These are phyloP conservation scores for Deladenus siricidicola DNA, from an alignment of 2,888 invertebrate genomes.

Conservation along the genomic window DNA sequence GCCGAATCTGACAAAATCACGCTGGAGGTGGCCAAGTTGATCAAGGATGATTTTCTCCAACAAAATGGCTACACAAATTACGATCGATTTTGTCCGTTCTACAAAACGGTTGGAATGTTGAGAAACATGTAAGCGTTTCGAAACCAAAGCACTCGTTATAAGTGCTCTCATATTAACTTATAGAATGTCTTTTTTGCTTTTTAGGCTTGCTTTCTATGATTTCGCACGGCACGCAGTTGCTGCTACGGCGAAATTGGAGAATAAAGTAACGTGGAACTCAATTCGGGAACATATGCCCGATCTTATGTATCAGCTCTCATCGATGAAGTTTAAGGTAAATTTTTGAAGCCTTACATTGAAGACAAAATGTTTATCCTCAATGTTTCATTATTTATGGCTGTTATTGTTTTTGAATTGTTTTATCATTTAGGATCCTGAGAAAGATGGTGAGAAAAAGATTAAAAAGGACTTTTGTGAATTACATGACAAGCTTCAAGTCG, in stretches of 20 bases:
- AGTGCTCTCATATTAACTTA: too few relatives aligned
- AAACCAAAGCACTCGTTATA: too few relatives aligned
- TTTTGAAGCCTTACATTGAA: neutral
- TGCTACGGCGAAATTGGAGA: conserved; percentile 93
- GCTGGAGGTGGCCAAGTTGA: conserved; percentile 77
- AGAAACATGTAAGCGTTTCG: conserved; percentile 68
- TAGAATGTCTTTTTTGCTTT: too few relatives aligned
- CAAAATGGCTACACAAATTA: conserved; percentile 79
- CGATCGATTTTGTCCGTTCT: conserved; percentile 93
- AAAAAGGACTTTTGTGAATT: conserved; percentile 92
- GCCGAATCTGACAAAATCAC: conserved; percentile 99
- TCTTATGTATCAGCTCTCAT: conserved; percentile 88
- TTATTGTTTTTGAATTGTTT: neutral
- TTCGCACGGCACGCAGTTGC: conserved; percentile 95
- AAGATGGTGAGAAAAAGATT: conserved; percentile 94
- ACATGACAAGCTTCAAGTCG: conserved; percentile 88
- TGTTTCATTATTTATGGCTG: conserved; percentile 1
- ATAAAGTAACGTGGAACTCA: conserved; percentile 92
- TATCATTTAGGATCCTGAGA: conserved; percentile 76
- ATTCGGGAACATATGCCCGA: conserved; percentile 94
- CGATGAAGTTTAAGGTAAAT: conserved; percentile 94
- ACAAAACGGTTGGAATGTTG: conserved; percentile 98
- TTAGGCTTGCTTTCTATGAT: conserved; percentile 83
- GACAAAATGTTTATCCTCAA: neutral
- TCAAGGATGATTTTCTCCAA: conserved; percentile 92